These are phyloP conservation scores for Brienomyrus brachyistius DNA, from an alignment of 2,113 vertebrate genomes.

Conservation along the genomic window DNA sequence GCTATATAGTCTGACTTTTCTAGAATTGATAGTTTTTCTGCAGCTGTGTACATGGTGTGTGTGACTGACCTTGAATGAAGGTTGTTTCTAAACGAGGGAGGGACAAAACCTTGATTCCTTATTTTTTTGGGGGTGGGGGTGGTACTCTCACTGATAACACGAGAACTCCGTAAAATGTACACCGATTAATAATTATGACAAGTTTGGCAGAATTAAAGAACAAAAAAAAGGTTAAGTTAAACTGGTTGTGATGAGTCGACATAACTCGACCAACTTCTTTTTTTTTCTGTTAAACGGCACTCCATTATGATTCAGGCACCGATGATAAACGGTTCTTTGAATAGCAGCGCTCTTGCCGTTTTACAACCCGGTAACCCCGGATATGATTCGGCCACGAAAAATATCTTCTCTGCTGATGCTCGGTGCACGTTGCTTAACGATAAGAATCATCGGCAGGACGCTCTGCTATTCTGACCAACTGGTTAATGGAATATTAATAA, in stretches of 20 bases:
- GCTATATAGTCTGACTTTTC: neutral
- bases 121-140: conserved; percentile 3
- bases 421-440: neutral
- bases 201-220: neutral
- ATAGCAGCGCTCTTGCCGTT: neutral
- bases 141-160: neutral
- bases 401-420: neutral
- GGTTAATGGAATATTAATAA: neutral
- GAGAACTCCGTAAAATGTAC: neutral
- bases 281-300: neutral
- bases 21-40: neutral
- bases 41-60: conserved; percentile 15
- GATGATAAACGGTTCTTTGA: neutral
- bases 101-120: conserved; percentile 10
- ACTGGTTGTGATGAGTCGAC: conserved; percentile 24
- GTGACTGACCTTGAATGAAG: conserved; percentile 52
- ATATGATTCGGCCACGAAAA: neutral
- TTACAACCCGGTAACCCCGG: neutral
- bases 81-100: conserved; percentile 24
- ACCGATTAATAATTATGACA: neutral
- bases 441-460: neutral
- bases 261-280: neutral
- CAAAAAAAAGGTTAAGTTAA: conserved; percentile 22
- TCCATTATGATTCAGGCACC: neutral
- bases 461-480: too few relatives aligned